These are phyloP conservation scores for Radopholus similis DNA, from an alignment of 1,140 invertebrate genomes.

Conservation along the genomic window DNA sequence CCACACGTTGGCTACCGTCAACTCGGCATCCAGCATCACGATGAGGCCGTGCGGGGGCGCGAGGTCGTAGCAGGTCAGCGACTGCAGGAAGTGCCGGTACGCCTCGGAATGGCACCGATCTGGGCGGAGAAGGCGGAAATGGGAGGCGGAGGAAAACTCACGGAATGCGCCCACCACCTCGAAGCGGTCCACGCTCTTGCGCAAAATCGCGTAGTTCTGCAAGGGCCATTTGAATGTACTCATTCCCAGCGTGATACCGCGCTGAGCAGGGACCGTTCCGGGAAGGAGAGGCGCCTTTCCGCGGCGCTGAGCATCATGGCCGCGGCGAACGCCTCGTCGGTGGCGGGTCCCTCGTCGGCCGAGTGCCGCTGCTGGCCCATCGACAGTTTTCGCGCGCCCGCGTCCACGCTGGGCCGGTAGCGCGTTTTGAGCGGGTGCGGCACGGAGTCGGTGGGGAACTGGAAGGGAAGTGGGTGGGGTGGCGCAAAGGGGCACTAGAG, in stretches of 20 bases:
- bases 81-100: slow-evolving; percentile 39
- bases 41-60: slow-evolving; percentile 40
- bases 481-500: too few relatives aligned
- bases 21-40: slow-evolving; percentile 32
- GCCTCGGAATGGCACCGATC: slow-evolving; percentile 32
- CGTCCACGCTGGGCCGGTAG: neutral
- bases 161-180: slow-evolving; percentile 40
- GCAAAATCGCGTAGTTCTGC: slow-evolving; percentile 44
- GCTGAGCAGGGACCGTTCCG: slow-evolving; percentile 32
- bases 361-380: slow-evolving; percentile 19
- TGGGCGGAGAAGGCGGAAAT: slow-evolving; percentile 10
- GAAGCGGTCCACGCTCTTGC: slow-evolving; percentile 37
- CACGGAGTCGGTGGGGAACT: too few relatives aligned
- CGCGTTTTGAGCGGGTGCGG: neutral
- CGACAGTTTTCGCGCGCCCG: slow-evolving; percentile 6
- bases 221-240: slow-evolving; percentile 2
- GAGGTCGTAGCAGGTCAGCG: slow-evolving; percentile 43
- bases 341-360: slow-evolving; percentile 3
- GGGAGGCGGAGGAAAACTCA: slow-evolving; percentile 21
- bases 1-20: slow-evolving; percentile 10
- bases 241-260: slow-evolving; percentile 12
- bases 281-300: slow-evolving; percentile 30
- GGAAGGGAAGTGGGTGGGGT: too few relatives aligned
- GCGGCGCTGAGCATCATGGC: slow-evolving; percentile 20
- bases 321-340: slow-evolving; percentile 25